Base-by-base conservation (phyloP, 2,888 invertebrate genomes). In the Poecilobothrus nobilitatus region DNA sequence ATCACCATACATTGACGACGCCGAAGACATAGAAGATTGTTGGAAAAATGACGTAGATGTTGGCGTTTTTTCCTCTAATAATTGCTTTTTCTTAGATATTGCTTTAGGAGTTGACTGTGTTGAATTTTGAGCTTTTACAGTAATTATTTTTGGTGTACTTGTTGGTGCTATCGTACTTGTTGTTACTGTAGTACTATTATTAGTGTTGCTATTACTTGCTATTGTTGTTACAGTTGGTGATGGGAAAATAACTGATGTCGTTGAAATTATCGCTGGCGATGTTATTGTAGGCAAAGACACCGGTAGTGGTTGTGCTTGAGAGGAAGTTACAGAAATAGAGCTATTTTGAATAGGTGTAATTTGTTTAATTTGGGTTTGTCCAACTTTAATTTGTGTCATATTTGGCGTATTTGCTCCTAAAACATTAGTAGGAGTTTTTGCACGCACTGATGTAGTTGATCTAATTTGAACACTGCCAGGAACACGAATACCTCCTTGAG, bases 41-140 rank as follows among this genome's bases (percentile, higher is more conserved):
- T 85, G 80, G 84, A 85, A 78, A 85, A 80, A 79, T 27, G 79
- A 78, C 77, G 83, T 73, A 78, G 80, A 74, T 74, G 79, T 76
- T 44, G 79, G 77, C 3, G 79, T 74, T 53, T 86, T 84, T 68
- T 88, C 82, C 53, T 85, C 82, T 76, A 89, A 89, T 81, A 91
- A 92, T 76, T 91, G 91, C 78, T 91, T 91, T 74, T 92, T 92
- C 82, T 89, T 91, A 73, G 87, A 83, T 44, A 88, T 82, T 12
- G 90, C 87, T 76, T 81, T 71, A 77, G 0, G 84, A 75, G 68
- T 81, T 74, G 78, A 73, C 80, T 80, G 74, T 78, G 87, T 81
- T 63, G 77, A 37, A 73, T 77, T 77, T 76, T 79, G 79, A 67
- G 81, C 77, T 78, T 80, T 83, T 41, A 77, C 75, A 21, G 77